Percentiles rank a stretch among this genome's conserved stretches.
These are phyloP conservation scores for Cheilosia pagana DNA, from an alignment of 2,888 invertebrate species.

Conservation along the genomic window DNA sequence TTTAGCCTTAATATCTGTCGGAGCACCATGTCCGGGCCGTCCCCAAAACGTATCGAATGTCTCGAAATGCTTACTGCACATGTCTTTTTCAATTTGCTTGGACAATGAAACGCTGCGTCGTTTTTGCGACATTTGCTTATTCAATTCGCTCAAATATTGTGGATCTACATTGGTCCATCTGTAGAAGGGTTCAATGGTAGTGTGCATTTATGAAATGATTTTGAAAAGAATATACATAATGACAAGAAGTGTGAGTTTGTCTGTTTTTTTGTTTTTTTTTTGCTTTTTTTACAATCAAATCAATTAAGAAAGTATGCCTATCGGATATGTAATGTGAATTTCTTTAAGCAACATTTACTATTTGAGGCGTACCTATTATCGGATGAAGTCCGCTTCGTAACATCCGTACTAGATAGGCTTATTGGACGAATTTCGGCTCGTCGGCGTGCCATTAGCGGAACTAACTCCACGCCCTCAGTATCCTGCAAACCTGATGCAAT, in stretches of 20 bases:
- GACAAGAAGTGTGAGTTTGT: slow-evolving; percentile 46
- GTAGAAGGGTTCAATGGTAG: slow-evolving; percentile 75
- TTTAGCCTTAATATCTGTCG: slow-evolving; percentile 80
- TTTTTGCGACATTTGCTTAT: slow-evolving; percentile 85
- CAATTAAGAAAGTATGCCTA: slow-evolving; percentile 76
- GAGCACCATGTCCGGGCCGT: slow-evolving; percentile 87
- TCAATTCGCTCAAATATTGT: slow-evolving; percentile 84
- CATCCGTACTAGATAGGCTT: slow-evolving; percentile 85
- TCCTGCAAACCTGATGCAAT: slow-evolving; percentile 78
- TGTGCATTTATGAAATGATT: slow-evolving; percentile 65
- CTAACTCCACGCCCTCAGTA: slow-evolving; percentile 90
- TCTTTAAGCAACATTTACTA: slow-evolving; percentile 82
- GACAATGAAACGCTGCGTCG: slow-evolving; percentile 81
- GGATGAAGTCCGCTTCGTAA: slow-evolving; percentile 83
- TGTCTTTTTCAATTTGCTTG: slow-evolving; percentile 85
- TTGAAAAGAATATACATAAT: slow-evolving; percentile 44
- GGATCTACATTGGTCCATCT: slow-evolving; percentile 81
- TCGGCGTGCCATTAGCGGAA: slow-evolving; percentile 89
- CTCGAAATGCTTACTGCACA: slow-evolving; percentile 88
- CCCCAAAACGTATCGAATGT: slow-evolving; percentile 93
- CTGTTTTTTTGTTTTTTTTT: slow-evolving; percentile 15
- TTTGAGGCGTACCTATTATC: slow-evolving; percentile 83
- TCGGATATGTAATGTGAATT: slow-evolving; percentile 83
- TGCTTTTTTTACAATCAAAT: slow-evolving; percentile 15
- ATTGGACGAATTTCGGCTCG: slow-evolving; percentile 85